Percentiles rank a stretch among this genome's conserved stretches.
Conservation (phyloP, 2,888 invertebrate genomes). For the Drosophila barbarae region DNA sequence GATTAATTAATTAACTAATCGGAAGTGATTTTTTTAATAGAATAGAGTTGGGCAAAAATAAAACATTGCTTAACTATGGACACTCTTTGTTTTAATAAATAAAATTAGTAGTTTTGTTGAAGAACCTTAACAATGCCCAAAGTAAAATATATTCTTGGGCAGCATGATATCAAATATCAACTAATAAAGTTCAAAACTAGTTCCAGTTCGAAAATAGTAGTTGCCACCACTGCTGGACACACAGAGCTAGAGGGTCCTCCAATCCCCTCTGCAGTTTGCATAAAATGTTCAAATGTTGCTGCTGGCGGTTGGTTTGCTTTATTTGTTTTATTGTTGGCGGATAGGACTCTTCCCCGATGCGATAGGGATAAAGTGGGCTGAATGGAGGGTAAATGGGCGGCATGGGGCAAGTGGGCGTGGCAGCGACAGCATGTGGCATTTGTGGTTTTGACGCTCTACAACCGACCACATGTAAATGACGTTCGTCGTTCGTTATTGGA, state of each 20-base stretch:
- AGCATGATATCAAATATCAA: not conserved
- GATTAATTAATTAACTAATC: not conserved
- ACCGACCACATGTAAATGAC: conserved; percentile 74
- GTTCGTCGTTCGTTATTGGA: conserved; percentile 75
- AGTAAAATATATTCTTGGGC: no score
- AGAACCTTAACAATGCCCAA: not conserved
- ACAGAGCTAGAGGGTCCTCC: not conserved
- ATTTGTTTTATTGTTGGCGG: conserved; percentile 70
- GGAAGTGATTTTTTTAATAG: not conserved
- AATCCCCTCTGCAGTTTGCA: conserved; percentile 44
- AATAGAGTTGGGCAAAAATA: not conserved
- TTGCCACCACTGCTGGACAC: conserved; percentile 7
- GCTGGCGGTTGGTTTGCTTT: conserved; percentile 60
- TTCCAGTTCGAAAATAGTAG: not conserved
- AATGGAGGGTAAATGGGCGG: not conserved
- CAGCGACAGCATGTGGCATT: conserved; percentile 71
- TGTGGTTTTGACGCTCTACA: conserved; percentile 73
- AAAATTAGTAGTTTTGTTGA: not conserved
- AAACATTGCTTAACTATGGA: no score
- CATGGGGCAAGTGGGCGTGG: conserved; percentile 2
- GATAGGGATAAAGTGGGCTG: conserved; percentile 20
- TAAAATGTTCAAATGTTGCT: conserved; percentile 62
- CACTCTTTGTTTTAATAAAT: not conserved
- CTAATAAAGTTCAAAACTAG: not conserved
- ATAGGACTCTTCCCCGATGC: conserved; percentile 22